Base-by-base conservation (phyloP, 2,113 vertebrate species). In the Chaenocephalus aceratus region DNA sequence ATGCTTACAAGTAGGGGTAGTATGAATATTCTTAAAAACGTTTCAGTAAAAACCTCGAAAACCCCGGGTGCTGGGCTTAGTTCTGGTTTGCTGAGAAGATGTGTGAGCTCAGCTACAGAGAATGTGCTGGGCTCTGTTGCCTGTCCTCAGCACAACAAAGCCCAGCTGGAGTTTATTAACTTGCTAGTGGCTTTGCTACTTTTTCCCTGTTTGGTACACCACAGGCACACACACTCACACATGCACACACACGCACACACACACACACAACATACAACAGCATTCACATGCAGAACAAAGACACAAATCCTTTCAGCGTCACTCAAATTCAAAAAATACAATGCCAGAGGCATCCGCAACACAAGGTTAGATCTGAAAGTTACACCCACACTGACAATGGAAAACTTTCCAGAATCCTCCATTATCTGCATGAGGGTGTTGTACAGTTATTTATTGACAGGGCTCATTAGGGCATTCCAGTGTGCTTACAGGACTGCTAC, bases 151-250 rank as follows among this genome's bases (percentile, higher is more conserved):
- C 79, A 82, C 85, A 86, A 89, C 88, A 91, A 91, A 89, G 73
- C 87, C 72, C 91, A 93, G 91, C 89, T 93, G 90, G 88, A 91
- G 77, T 86, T 88, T 84, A 89, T 93, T 93, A 93, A 86, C 86
- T 82, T 88, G 84, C 86, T 91, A 90, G 83, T 90, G 89, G 87
- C 83, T 79, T 85, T 83, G 89, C 89, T 92, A 88, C 90, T 92
- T 91, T 90, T 89, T 71, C 68, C 75, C 62, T 80, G 72, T 77
- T 80, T 72, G 48, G 84, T 83, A 60, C 82, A 82, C 89, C 64
- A 4, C 80, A 79, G 69, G 16, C 74, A 11, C 69, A 49, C 34
- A 34, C 26, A 52, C 61, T 58, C 21, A 21, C 74, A 54, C 51
- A 23, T 34, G 45, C 60, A 58, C 59, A 56, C 30, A 66, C 48